Conservation (phyloP, 92 coral and sea anemone genomes). For the Parazoanthus atlanticus region DNA sequence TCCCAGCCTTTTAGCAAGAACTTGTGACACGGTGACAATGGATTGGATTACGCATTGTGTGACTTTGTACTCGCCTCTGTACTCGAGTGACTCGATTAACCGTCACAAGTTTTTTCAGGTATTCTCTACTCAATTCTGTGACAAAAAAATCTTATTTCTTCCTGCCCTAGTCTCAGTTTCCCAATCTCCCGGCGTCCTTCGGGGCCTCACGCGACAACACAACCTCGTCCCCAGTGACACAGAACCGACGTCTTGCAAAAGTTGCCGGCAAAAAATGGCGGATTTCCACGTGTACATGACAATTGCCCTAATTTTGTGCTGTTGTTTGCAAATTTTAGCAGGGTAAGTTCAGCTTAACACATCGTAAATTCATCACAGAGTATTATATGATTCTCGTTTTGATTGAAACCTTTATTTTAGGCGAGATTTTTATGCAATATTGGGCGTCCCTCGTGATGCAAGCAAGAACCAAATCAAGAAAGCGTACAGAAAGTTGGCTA, state of each 20-base stretch:
- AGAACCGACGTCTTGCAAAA: neutral
- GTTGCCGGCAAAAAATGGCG: slow-evolving; percentile 69
- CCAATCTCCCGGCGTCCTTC: slow-evolving; percentile 19
- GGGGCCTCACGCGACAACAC: slow-evolving; percentile 24
- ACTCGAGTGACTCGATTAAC: no score
- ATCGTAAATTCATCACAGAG: neutral
- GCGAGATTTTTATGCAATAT: slow-evolving; percentile 95
- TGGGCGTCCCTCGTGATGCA: slow-evolving; percentile 99
- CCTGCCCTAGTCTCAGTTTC: neutral
- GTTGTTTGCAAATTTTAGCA: slow-evolving; percentile 91
- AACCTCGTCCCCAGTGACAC: neutral
- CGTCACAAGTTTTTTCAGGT: no score
- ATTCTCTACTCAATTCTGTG: no score
- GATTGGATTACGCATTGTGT: no score
- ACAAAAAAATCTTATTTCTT: no score
- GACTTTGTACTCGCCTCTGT: no score
- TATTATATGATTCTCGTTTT: neutral
- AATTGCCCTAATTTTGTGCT: slow-evolving; percentile 69
- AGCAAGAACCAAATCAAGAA: slow-evolving; percentile 92
- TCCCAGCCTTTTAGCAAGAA: no score
- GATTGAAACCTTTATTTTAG: slow-evolving; percentile 49
- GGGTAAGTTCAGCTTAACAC: slow-evolving; percentile 70
- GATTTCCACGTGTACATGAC: slow-evolving; percentile 85
- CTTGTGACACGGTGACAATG: no score
- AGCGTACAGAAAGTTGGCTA: slow-evolving; percentile 98